Conservation (phyloP, 2,113 vertebrate species). For the Otocyon megalotis region DNA sequence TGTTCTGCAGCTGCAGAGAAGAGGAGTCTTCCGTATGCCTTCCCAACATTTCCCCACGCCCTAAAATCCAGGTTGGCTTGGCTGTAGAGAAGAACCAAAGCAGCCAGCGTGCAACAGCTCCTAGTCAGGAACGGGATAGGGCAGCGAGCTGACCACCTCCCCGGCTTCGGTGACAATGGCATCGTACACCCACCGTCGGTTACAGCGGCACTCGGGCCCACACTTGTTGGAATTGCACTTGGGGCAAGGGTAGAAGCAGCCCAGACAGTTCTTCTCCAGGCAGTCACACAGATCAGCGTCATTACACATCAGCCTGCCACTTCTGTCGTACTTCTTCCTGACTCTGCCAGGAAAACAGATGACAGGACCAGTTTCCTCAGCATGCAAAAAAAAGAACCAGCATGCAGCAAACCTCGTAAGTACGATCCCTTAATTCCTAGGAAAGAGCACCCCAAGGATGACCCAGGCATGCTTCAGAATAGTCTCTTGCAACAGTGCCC, state of each 20-base stretch:
- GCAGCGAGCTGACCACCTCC: conserved; percentile 80
- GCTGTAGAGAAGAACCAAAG: not conserved
- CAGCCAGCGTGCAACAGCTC: fast-evolving
- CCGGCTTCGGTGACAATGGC: conserved; percentile 84
- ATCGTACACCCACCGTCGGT: conserved; percentile 88
- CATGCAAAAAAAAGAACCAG: fast-evolving
- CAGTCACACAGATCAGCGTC: conserved; percentile 88
- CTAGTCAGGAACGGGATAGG: conserved; percentile 83
- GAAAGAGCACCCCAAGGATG: not conserved
- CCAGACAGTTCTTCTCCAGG: conserved; percentile 86
- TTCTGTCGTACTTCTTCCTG: conserved; percentile 86
- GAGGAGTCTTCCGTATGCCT: not conserved
- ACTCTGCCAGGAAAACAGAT: conserved; percentile 63
- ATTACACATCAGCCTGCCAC: conserved; percentile 84
- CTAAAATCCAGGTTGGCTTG: not conserved
- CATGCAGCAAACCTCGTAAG: fast-evolving
- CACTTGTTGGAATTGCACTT: conserved; percentile 89
- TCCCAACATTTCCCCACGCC: not conserved
- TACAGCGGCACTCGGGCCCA: conserved; percentile 87
- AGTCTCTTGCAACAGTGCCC: not conserved
- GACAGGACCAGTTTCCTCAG: too few relatives aligned
- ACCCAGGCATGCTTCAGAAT: not conserved
- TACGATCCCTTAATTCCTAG: not conserved
- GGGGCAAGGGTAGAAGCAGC: conserved; percentile 90
- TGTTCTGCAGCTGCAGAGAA: not conserved